Conservation (phyloP, 2,113 vertebrate species). For the Pleuronectes platessa region DNA sequence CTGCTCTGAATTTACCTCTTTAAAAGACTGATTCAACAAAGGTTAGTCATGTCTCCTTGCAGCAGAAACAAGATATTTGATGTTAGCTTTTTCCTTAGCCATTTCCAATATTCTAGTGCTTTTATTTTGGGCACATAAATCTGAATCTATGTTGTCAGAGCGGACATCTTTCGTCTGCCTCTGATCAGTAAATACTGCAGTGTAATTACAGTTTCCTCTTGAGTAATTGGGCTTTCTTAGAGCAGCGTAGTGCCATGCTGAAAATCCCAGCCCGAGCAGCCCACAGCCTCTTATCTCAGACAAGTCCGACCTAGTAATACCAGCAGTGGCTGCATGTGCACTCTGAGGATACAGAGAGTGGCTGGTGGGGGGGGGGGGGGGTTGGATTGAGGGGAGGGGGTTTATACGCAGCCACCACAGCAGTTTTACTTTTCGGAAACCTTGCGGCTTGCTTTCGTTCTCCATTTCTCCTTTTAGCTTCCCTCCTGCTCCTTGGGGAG, state of each 20-base stretch:
- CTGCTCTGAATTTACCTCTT: background rate
- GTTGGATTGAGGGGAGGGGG: constrained; percentile 20
- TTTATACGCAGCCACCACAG: constrained; percentile 54
- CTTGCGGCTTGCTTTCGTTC: constrained; percentile 57
- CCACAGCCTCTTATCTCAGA: constrained; percentile 26
- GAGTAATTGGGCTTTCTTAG: constrained; percentile 50
- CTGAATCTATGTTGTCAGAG: constrained; percentile 4
- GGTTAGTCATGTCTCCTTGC: constrained; percentile 7
- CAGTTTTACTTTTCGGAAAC: constrained; percentile 57
- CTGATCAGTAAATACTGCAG: constrained; percentile 33
- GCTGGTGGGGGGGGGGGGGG: constrained; percentile 11
- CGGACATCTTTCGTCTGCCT: constrained; percentile 20
- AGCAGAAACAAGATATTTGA: background rate
- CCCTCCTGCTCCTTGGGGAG: constrained; percentile 46
- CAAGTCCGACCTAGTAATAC: constrained; percentile 65
- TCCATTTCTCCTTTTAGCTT: constrained; percentile 63
- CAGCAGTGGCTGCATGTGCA: constrained; percentile 25
- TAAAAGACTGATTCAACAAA: background rate
- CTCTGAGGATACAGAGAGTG: constrained; percentile 46
- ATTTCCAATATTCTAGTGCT: background rate
- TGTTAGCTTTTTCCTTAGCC: constrained; percentile 11
- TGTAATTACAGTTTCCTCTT: constrained; percentile 40
- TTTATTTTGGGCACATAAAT: constrained; percentile 18
- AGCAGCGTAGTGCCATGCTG: constrained; percentile 33
- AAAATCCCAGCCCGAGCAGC: constrained; percentile 46